Conservation (phyloP, 2,888 invertebrate genomes). For the Poecilus cupreus region DNA sequence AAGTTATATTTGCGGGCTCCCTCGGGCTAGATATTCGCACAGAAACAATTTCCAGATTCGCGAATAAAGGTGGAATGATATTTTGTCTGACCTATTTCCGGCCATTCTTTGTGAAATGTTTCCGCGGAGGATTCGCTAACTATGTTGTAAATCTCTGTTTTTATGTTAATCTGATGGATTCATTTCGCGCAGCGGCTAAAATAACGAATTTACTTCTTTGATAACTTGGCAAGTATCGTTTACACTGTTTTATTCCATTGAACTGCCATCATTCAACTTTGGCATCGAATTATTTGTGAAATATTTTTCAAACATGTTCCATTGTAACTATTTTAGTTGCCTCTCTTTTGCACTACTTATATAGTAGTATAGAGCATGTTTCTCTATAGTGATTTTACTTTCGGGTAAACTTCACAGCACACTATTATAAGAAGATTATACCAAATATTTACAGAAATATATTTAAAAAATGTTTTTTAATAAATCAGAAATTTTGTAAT, state of each 20-base stretch:
- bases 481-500: no score
- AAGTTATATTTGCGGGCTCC: constrained; percentile 53
- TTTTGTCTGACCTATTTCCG: constrained; percentile 55
- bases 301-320: no score
- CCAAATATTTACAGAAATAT: no score
- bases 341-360: no score
- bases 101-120: constrained; percentile 31
- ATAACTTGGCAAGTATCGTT: background rate
- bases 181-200: constrained; percentile 4
- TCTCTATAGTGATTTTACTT: no score
- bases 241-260: background rate
- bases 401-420: no score
- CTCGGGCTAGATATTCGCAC: constrained; percentile 35
- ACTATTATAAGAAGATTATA: no score
- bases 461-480: no score
- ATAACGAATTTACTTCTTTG: constrained; percentile 26
- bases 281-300: background rate
- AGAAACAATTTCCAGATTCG: constrained; percentile 50
- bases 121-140: constrained; percentile 46
- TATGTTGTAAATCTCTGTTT: constrained; percentile 47
- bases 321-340: background rate
- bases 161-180: constrained; percentile 38
- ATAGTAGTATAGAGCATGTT: no score
- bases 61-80: constrained; percentile 54
- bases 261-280: background rate